Conservation (phyloP, 2,888 invertebrate genomes). For the Sphaerophoria rueppellii region DNA sequence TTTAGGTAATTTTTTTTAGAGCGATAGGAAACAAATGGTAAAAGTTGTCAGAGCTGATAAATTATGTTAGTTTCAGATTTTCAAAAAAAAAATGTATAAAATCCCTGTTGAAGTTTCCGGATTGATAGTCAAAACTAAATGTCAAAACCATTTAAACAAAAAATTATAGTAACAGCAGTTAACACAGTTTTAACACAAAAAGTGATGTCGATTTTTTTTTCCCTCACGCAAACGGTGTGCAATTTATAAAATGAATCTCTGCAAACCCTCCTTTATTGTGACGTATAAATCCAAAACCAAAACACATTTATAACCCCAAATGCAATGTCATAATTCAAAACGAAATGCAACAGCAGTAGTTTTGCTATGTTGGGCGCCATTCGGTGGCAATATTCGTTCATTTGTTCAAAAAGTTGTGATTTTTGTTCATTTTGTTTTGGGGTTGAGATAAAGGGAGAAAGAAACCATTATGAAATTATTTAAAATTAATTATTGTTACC, state of each 20-base stretch:
- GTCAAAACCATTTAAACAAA: too few relatives aligned
- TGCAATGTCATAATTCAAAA: conserved; percentile 66
- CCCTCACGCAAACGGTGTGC: conserved; percentile 10
- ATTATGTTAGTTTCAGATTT: too few relatives aligned
- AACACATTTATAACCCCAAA: conserved; percentile 63
- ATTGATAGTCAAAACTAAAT: not conserved
- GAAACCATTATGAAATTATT: conserved; percentile 62
- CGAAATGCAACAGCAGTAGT: not conserved
- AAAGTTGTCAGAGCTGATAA: conserved; percentile 29
- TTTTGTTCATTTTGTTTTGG: not conserved
- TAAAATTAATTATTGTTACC: conserved; percentile 68
- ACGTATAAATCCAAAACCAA: conserved; percentile 61
- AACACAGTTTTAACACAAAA: conserved; percentile 14
- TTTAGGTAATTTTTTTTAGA: conserved; percentile 35
- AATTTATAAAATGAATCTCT: conserved; percentile 56
- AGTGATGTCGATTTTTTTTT: conserved; percentile 43
- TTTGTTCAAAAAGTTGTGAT: not conserved
- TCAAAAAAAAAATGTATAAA: not conserved
- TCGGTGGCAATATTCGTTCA: not conserved
- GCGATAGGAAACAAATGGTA: conserved; percentile 68
- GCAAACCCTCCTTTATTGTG: conserved; percentile 10
- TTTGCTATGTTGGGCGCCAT: conserved; percentile 33
- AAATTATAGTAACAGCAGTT: conserved; percentile 19
- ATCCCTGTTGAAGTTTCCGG: conserved; percentile 53
- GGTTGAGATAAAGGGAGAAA: not conserved